phyloP scores from a whole-genome alignment of 2,888 invertebrate species.

The Nycteola revayana region DNA sequence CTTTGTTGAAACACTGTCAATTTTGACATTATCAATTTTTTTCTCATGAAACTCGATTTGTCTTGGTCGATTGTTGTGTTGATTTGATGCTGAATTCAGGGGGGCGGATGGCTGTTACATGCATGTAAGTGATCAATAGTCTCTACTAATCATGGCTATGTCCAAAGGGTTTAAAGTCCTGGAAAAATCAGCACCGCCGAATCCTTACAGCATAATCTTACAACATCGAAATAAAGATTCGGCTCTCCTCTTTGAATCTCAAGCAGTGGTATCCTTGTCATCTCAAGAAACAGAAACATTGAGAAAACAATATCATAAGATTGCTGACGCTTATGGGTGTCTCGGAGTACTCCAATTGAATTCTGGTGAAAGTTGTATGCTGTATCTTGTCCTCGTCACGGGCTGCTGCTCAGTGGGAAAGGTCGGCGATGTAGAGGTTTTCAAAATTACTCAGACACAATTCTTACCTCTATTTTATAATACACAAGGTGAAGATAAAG shows the following conservation, averaged over 20 bases:
- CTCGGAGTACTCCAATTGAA: slow-evolving; percentile 95
- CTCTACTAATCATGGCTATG: slow-evolving; percentile 89
- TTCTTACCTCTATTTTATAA: slow-evolving; percentile 93
- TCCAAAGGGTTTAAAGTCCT: slow-evolving; percentile 95
- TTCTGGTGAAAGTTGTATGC: slow-evolving; percentile 90
- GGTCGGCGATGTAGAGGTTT: slow-evolving; percentile 96
- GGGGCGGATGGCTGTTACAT: slow-evolving; percentile 60
- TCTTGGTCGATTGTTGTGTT: slow-evolving; percentile 22
- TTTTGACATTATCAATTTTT: too few relatives aligned
- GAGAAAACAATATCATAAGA: slow-evolving; percentile 93
- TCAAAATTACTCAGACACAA: slow-evolving; percentile 95
- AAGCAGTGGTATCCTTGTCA: slow-evolving; percentile 94
- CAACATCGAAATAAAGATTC: slow-evolving; percentile 94
- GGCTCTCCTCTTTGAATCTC: slow-evolving; percentile 94
- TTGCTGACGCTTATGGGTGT: slow-evolving; percentile 97
- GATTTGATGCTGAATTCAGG: slow-evolving; percentile 30
- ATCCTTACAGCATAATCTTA: slow-evolving; percentile 94
- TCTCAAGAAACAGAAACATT: slow-evolving; percentile 94
- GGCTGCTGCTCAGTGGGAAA: slow-evolving; percentile 98
- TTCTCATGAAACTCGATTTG: too few relatives aligned
- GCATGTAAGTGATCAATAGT: slow-evolving; percentile 34
- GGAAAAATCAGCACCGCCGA: slow-evolving; percentile 92
- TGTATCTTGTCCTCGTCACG: slow-evolving; percentile 96
- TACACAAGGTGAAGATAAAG: slow-evolving; percentile 82
- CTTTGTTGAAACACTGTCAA: too few relatives aligned